Conservation (phyloP, 2,888 invertebrate species). For the Tridacna gigas region DNA sequence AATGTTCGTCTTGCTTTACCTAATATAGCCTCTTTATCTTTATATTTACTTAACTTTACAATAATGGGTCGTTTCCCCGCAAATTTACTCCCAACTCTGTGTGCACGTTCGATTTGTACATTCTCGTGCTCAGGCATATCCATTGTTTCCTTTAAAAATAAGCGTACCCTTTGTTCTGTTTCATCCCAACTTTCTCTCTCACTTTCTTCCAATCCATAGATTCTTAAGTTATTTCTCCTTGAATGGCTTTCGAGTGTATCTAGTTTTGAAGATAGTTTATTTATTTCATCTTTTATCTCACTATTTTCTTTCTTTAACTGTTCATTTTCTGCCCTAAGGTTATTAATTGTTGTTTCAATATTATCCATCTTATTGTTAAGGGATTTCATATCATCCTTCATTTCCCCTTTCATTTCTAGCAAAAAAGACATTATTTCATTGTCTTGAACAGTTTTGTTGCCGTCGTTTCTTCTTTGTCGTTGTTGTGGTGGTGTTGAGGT, state of each 20-base stretch:
- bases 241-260: slow-evolving; percentile 5
- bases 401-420: neutral
- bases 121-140: neutral
- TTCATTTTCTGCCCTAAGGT: neutral
- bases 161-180: slow-evolving; percentile 1
- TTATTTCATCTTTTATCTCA: slow-evolving; percentile 1
- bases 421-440: slow-evolving; percentile 6
- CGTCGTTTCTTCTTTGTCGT: neutral
- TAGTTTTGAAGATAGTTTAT: neutral
- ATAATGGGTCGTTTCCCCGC: slow-evolving; percentile 26
- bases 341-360: neutral
- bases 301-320: neutral
- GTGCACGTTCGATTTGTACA: slow-evolving; percentile 34
- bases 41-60: slow-evolving; percentile 32
- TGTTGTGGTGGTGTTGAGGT: neutral
- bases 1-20: slow-evolving; percentile 14
- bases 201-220: neutral
- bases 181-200: neutral
- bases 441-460: neutral
- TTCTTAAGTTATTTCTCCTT: slow-evolving; percentile 7
- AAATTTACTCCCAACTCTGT: slow-evolving; percentile 22
- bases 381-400: neutral
- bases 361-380: neutral
- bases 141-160: neutral
- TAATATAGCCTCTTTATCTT: slow-evolving; percentile 28